phyloP scores from a whole-genome alignment of 2,113 vertebrate genomes.

The Riparia riparia region DNA sequence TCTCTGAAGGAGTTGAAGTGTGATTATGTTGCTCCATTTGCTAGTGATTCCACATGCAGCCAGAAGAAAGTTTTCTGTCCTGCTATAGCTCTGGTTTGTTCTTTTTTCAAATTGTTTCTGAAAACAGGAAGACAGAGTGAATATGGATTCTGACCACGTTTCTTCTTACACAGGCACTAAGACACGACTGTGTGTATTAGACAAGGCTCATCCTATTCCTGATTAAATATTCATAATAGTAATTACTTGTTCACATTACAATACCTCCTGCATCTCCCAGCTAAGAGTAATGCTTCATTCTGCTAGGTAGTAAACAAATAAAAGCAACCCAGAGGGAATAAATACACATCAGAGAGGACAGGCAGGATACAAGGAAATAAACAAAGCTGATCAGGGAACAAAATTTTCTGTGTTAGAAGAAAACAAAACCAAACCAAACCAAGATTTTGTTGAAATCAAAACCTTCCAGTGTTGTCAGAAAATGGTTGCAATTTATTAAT shows the following conservation, averaged over 20 bases:
- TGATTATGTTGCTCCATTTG: not conserved
- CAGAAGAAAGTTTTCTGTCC: not conserved
- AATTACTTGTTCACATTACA: constrained; percentile 26
- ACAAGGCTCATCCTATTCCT: not conserved
- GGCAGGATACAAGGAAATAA: not conserved
- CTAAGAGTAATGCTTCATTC: not conserved
- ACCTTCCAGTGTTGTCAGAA: not conserved
- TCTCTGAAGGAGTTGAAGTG: not conserved
- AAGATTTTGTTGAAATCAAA: not conserved
- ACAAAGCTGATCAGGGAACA: not conserved
- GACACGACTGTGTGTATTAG: not conserved
- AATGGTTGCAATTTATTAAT: not conserved
- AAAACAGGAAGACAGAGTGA: not conserved
- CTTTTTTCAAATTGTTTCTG: not conserved
- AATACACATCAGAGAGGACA: not conserved
- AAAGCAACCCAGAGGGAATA: not conserved
- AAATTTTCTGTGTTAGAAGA: not conserved
- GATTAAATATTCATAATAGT: constrained; percentile 33
- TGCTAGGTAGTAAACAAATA: not conserved
- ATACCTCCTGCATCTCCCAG: not conserved
- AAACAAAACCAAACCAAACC: not conserved
- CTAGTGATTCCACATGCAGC: not conserved
- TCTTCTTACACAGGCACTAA: not conserved
- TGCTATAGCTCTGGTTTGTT: not conserved
- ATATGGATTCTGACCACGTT: not conserved